phyloP scores from a whole-genome alignment of 2,888 invertebrate genomes.

The Xestobium rufovillosum region DNA sequence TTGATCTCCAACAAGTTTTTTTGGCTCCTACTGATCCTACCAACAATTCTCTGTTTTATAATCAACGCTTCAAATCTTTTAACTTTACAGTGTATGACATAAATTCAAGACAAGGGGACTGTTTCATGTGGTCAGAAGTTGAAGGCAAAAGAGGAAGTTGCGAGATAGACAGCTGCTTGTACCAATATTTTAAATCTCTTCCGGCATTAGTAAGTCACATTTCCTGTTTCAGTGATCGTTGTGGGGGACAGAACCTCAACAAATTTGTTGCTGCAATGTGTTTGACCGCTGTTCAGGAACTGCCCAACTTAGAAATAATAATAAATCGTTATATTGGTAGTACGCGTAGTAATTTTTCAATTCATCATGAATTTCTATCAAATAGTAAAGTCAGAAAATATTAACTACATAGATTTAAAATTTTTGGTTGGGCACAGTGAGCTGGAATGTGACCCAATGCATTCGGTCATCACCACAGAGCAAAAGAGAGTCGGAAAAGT shows the following conservation, averaged over 20 bases:
- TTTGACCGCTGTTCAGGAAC: constrained; percentile 21
- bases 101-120: constrained; percentile 18
- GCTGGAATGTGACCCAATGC: constrained; percentile 15
- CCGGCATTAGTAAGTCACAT: constrained; percentile 18
- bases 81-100: constrained; percentile 24
- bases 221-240: constrained; percentile 26
- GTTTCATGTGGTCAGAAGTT: constrained; percentile 26
- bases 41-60: constrained; percentile 24
- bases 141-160: constrained; percentile 23
- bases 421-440: constrained; percentile 22
- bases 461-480: no score
- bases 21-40: constrained; percentile 17
- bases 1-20: constrained; percentile 24
- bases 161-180: constrained; percentile 21
- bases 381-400: no score
- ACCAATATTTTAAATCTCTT: constrained; percentile 22
- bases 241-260: no score
- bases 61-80: constrained; percentile 16
- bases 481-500: no score
- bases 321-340: no score
- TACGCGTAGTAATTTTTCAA: no score
- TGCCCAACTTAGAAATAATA: constrained; percentile 21
- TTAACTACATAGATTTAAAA: constrained; percentile 23
- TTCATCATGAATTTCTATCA: no score
- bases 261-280: constrained; percentile 26